phyloP scores from a whole-genome alignment of 2,797 vertebrate genomes.

The Pseudomugil tenellus region DNA sequence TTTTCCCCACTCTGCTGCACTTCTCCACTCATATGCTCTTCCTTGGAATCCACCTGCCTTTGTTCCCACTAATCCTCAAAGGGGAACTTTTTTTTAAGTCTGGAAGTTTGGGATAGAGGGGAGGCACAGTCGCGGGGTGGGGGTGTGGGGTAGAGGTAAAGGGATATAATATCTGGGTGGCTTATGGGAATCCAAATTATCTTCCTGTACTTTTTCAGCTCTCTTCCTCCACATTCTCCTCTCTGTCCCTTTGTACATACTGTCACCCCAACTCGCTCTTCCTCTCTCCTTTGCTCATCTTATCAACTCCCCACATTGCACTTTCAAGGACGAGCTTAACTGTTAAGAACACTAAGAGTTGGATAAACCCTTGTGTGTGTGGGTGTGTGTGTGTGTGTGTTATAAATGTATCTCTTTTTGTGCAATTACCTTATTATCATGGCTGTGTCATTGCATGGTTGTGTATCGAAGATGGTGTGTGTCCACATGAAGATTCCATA shows the following conservation, averaged over 20 bases:
- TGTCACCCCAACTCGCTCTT: slow-evolving; percentile 40
- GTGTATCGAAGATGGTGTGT: slow-evolving; percentile 9
- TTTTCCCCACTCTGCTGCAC: neutral
- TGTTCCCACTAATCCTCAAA: slow-evolving; percentile 82
- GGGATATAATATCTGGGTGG: slow-evolving; percentile 69
- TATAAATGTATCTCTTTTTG: slow-evolving; percentile 18
- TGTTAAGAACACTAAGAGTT: slow-evolving; percentile 66
- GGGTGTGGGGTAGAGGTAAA: slow-evolving; percentile 30
- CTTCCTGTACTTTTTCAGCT: slow-evolving; percentile 53
- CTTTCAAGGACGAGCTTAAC: slow-evolving; percentile 80
- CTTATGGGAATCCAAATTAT: slow-evolving; percentile 76
- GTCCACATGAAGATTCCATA: slow-evolving; percentile 1
- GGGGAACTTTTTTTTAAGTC: slow-evolving; percentile 80
- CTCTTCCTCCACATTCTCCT: slow-evolving; percentile 45
- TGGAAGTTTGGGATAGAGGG: slow-evolving; percentile 72
- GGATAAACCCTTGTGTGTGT: slow-evolving; percentile 50
- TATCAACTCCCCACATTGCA: slow-evolving; percentile 82
- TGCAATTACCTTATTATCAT: slow-evolving; percentile 24
- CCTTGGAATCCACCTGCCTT: slow-evolving; percentile 82
- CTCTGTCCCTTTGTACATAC: slow-evolving; percentile 38
- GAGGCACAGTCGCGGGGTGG: slow-evolving; percentile 42
- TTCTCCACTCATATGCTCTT: slow-evolving; percentile 40
- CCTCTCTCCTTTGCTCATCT: slow-evolving; percentile 52
- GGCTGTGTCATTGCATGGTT: slow-evolving; percentile 16
- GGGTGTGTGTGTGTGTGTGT: slow-evolving; percentile 18